Evolutionary conservation across 2,797 vertebrate species (phyloP), one percentile per base, ranked within the genome.

Genomic region (Channa striata): DNA sequence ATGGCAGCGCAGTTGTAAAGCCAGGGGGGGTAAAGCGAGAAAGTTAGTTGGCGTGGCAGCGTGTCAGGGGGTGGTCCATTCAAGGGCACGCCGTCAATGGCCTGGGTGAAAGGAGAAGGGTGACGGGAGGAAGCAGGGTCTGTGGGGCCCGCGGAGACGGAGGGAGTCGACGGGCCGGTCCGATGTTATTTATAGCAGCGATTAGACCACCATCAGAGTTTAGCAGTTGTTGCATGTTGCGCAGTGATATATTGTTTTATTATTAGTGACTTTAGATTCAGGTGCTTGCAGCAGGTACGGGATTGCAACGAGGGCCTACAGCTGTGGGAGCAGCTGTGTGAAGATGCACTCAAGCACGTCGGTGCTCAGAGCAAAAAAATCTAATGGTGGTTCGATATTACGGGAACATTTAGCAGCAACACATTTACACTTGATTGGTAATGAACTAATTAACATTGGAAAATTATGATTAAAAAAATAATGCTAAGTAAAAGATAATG

Each of bases 1-100:
- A 95, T 95, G 93, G 94, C 87, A 60, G 81, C 89, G 63, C 91
- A 92, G 92, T 93, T 88, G 91, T 74, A 86, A 89, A 90, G 91
- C 91, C 86, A 43, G 87, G 90, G 89, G n/a, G 90, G 87, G 81
- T 75, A 87, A 91, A 90, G 72, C 30, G 82, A 81, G 56, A 82
- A 89, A 84, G 83, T 84, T 87, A 81, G 76, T 79, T 74, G 75
- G 75, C 78, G n/a, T 81, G 65, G 77, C 70, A 74, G 72, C 37
- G 63, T 40, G 76, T 65, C 80, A 74, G 73, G 63, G 84, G 80
- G 79, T 82, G 80, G 75, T 80, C 61, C 52, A 72, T 86, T 91
- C 85, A 91, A 91, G 87, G 88, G 72, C 88, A 88, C 74, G 42
- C 80, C 82, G 77, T 84, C 44, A 16, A 50, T 59, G 16, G 37